phyloP scores from a whole-genome alignment of 2,888 invertebrate species.

The Ichneumoninae sp. region DNA sequence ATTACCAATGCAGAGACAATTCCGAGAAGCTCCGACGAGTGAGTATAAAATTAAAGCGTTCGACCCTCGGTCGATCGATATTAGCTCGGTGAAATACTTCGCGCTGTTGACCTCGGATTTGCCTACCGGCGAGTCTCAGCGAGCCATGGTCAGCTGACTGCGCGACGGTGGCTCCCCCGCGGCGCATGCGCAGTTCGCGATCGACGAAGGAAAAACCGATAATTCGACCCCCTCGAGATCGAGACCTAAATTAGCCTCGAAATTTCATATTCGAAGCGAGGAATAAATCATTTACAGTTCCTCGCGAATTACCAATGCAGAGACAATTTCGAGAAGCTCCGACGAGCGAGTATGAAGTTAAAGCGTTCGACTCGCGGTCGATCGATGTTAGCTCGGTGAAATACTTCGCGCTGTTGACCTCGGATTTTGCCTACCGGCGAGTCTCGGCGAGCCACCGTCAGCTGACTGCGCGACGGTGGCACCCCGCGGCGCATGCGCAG shows the following conservation, averaged over 20 bases:
- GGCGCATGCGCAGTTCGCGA: constrained; percentile 6
- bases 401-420: constrained; percentile 22
- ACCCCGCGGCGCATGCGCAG: not conserved
- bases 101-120: not conserved
- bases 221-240: not conserved
- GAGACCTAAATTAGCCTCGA: not conserved
- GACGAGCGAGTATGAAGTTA: not conserved
- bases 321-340: not conserved
- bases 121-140: not conserved
- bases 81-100: constrained; percentile 26
- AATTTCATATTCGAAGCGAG: not conserved
- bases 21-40: too few relatives aligned
- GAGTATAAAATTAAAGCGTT: constrained; percentile 8
- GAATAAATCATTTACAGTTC: not conserved
- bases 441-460: not conserved
- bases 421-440: not conserved
- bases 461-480: constrained; percentile 17
- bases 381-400: constrained; percentile 35
- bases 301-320: not conserved
- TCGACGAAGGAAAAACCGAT: not conserved
- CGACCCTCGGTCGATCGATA: constrained; percentile 23
- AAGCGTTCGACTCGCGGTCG: constrained; percentile 3
- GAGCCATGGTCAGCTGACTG: constrained; percentile 15
- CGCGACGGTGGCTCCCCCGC: not conserved
- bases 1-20: too few relatives aligned